Evolutionary conservation across 2,113 vertebrate species (phyloP), one percentile per base, ranked within the genome.

Genomic region (Oncorhynchus clarkii): DNA sequence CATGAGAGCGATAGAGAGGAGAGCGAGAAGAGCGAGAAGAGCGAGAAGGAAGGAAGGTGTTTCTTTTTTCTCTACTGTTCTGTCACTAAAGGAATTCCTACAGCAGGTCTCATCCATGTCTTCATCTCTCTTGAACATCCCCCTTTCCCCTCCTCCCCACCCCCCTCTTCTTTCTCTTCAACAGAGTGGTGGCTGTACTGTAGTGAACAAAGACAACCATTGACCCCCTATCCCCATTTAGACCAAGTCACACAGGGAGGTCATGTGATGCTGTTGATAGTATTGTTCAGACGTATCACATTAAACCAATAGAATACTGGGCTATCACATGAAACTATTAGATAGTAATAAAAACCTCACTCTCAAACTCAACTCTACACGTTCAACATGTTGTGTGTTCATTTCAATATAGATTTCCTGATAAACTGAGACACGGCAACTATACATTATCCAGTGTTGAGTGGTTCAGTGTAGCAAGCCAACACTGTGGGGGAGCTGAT

Each of bases 261-360:
- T 54, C 69, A 71, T 26, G 69, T n/a, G 69, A 7, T 71, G 9
- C 68, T 48, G 18, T 11, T 70, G 68, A 8, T 71, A 71, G 45
- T 22, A 51, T 54, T 54, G 54, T 71, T 71, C 39, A 26, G 69
- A 14, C 45, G 7, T 26, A 71, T 71, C 49, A 51, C 48, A 54
- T 51, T 49, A 70, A 49, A 70, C 62, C 22, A 24, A 8, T 9
- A 45, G 2, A 45, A 45, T 11, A 45, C 39, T 45, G 39, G 22
- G 22, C 22, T 26, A 71, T 71, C 24, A 51, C 24, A 54, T 54
- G 9, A 70, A 70, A 70, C 64, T 12, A 24, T 66, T 67, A 67
- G 29, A 14, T 31, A 11, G 59, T 8, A 20, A 16, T 24, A 8
- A 8, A 62, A n/a, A 62, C 7, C 59, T 22, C n/a, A n/a, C n/a